phyloP scores from a whole-genome alignment of 2,888 invertebrate species.

The Dynastes tityus region DNA sequence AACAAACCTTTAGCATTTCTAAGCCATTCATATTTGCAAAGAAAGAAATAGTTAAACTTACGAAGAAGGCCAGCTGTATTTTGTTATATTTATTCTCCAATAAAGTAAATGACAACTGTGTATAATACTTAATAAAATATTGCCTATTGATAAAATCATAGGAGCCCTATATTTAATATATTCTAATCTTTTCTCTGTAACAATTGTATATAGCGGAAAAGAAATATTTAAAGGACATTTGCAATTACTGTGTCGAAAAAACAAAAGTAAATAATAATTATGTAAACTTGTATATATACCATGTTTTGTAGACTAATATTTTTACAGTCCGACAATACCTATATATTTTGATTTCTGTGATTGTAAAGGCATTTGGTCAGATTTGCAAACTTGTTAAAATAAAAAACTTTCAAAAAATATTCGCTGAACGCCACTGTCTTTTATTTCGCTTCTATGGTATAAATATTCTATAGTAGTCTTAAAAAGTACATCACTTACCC shows the following conservation, averaged over 20 bases:
- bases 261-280: not conserved
- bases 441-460: not conserved
- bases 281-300: slow-evolving; percentile 44
- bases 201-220: slow-evolving; percentile 14
- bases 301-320: slow-evolving; percentile 60
- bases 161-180: not conserved
- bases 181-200: slow-evolving; percentile 9
- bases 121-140: slow-evolving; percentile 7
- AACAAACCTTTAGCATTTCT: no score
- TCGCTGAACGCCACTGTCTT: slow-evolving; percentile 7
- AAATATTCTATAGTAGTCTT: no score
- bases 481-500: no score
- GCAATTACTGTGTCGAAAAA: slow-evolving; percentile 12
- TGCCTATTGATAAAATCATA: not conserved
- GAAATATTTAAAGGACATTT: slow-evolving; percentile 15
- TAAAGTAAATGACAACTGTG: not conserved
- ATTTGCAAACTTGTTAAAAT: slow-evolving; percentile 59
- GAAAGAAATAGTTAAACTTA: not conserved
- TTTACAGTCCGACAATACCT: slow-evolving; percentile 69
- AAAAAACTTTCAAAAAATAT: slow-evolving; percentile 50
- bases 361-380: slow-evolving; percentile 59
- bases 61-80: not conserved
- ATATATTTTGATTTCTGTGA: slow-evolving; percentile 60
- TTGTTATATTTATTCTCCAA: not conserved
- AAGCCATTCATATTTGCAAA: not conserved